Conservation (phyloP, 2,113 vertebrate genomes). For the Cyphomyrus plagiostoma region DNA sequence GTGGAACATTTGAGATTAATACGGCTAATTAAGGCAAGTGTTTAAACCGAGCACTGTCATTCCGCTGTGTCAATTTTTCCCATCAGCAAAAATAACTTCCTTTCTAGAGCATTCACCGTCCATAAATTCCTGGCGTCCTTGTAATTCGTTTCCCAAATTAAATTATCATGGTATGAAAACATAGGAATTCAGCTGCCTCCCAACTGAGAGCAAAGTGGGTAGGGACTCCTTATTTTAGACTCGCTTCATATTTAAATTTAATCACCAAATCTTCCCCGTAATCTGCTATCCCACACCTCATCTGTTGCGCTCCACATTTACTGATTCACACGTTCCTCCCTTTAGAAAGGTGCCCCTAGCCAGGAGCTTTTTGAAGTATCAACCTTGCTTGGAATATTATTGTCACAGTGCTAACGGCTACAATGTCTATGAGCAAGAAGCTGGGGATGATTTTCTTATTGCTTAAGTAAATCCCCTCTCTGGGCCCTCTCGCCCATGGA, state of each 20-base stretch:
- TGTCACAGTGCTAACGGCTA: neutral
- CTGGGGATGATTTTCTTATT: neutral
- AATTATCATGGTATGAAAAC: constrained; percentile 10
- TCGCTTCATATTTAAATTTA: constrained; percentile 13
- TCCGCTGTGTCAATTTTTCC: neutral
- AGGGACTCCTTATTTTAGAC: constrained; percentile 7
- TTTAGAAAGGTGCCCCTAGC: neutral
- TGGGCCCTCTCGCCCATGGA: neutral
- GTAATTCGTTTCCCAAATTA: constrained; percentile 22
- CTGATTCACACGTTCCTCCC: neutral
- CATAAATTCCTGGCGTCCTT: constrained; percentile 5
- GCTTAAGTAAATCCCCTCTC: neutral
- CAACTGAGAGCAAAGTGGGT: neutral
- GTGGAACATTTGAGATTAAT: constrained; percentile 18
- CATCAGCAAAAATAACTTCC: constrained; percentile 18
- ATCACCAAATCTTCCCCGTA: neutral
- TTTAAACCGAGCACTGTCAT: neutral
- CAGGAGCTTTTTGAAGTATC: neutral
- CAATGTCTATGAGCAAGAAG: neutral
- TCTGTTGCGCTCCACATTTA: neutral
- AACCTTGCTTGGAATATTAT: neutral
- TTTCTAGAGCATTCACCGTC: constrained; percentile 7
- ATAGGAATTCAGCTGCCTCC: neutral
- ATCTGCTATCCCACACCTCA: neutral
- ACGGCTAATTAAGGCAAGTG: constrained; percentile 1